These are phyloP conservation scores for Nomia melanderi DNA, from an alignment of 1,140 invertebrate species.

Conservation along the genomic window DNA sequence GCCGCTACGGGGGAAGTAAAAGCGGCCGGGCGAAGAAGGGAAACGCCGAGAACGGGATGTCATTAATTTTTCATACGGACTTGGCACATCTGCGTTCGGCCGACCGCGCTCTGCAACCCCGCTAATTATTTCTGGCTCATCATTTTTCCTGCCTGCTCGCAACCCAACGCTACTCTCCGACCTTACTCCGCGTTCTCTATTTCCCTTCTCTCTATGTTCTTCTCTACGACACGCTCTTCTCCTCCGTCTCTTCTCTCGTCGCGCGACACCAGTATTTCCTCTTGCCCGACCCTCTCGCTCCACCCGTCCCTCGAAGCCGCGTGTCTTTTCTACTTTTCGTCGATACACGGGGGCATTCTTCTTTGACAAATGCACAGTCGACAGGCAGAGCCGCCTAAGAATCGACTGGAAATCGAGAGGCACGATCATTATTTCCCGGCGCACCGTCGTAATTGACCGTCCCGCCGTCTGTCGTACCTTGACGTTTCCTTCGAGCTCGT, in stretches of 20 bases:
- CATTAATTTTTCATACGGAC: slow-evolving; percentile 64
- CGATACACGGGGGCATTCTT: not conserved
- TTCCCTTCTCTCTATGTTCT: not conserved
- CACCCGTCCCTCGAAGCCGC: not conserved
- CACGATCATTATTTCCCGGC: slow-evolving; percentile 34
- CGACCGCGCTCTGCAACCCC: slow-evolving; percentile 47
- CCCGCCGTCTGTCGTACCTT: not conserved
- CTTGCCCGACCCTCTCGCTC: too few species aligned
- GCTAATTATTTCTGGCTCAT: slow-evolving; percentile 67
- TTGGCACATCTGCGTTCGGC: slow-evolving; percentile 60
- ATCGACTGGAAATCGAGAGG: slow-evolving; percentile 47
- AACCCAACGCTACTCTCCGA: not conserved
- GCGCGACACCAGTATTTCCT: too few species aligned
- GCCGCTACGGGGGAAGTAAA: slow-evolving; percentile 19
- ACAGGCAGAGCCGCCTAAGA: not conserved
- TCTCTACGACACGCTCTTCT: not conserved
- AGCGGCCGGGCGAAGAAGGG: slow-evolving; percentile 38
- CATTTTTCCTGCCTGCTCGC: slow-evolving; percentile 51
- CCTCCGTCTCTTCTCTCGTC: too few species aligned
- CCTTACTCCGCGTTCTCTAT: not conserved
- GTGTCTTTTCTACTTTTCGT: not conserved
- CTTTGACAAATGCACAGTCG: slow-evolving; percentile 40
- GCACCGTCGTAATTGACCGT: slow-evolving; percentile 43
- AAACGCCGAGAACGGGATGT: slow-evolving; percentile 48
- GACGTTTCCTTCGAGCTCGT: not conserved